phyloP scores from a whole-genome alignment of 2,888 invertebrate genomes.

The Ischnura elegans region DNA sequence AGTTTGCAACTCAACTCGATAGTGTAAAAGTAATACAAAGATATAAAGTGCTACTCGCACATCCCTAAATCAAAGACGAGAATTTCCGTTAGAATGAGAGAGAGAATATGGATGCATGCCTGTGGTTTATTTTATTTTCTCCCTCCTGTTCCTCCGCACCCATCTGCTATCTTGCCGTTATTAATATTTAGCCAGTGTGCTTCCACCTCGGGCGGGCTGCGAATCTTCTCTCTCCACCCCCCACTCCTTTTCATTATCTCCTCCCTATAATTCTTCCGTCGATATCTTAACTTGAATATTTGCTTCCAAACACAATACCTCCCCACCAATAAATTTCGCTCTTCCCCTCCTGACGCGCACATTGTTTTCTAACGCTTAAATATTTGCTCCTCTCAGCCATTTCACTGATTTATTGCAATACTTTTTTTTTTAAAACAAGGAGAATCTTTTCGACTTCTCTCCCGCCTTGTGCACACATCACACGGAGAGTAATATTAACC shows the following conservation, averaged over 20 bases:
- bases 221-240: neutral
- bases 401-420: slow-evolving; percentile 15
- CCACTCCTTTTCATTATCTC: neutral
- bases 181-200: slow-evolving; percentile 1
- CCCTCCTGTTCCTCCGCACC: neutral
- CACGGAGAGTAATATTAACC: slow-evolving; percentile 57
- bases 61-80: neutral
- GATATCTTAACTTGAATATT: slow-evolving; percentile 45
- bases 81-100: neutral
- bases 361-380: slow-evolving; percentile 9
- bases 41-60: too few species aligned
- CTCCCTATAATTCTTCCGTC: slow-evolving; percentile 10
- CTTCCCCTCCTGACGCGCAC: neutral
- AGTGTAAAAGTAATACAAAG: too few species aligned
- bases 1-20: too few species aligned
- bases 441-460: neutral
- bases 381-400: slow-evolving; percentile 23
- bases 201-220: neutral
- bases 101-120: neutral
- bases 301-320: slow-evolving; percentile 8
- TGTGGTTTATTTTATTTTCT: neutral
- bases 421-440: slow-evolving; percentile 55
- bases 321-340: neutral
- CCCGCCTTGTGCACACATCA: slow-evolving; percentile 5
- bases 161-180: slow-evolving; percentile 4